Evolutionary conservation across 2,888 invertebrate species (phyloP), one percentile per base, ranked within the genome.

Genomic region (Drosophila kanekoi): DNA sequence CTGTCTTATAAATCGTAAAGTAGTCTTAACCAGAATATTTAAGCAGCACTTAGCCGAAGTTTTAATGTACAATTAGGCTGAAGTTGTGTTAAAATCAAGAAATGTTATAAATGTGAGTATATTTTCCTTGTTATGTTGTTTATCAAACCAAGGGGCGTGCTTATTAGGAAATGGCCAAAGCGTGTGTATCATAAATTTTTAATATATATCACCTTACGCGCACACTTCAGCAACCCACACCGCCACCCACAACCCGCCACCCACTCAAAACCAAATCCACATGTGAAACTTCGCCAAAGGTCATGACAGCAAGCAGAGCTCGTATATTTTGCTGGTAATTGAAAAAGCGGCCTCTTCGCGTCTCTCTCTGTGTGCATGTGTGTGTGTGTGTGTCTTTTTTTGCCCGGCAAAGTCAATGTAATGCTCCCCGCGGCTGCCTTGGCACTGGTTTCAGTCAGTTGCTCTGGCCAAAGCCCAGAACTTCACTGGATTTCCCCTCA

Each of bases 291-390:
- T 69, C 61, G 57, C 40, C 79, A 84, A 84, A 82, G 87, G 82
- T 84, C 89, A 84, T 77, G 85, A 65, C 77, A 80, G 66, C 85
- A 85, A 66, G 74, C 64, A 83, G 72, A 87, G 65, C 78, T 81
- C 67, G 65, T 83, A 87, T 87, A 87, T 81, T 81, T 83, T 58
- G 73, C 61, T 70, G 67, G 89, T 82, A 82, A 82, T 81, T 89
- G 81, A 82, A 82, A 89, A 89, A 87, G 70, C 81, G 67, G 81
- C 54, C 78, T 72, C 40, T 43, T 63, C 62, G 72, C 66, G 62
- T 69, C 32, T 40, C 32, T 68, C 60, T 70, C 16, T 51, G 40
- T 47, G 20, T 47, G 40, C 18, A 18, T 16, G 53, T 43, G 33
- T 33, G 33, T 37, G 20, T 43, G n/a, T 49, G 20, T 49, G 37